Evolutionary conservation across 1,140 invertebrate species (phyloP).

Genomic region (Drosophila sproati): DNA sequence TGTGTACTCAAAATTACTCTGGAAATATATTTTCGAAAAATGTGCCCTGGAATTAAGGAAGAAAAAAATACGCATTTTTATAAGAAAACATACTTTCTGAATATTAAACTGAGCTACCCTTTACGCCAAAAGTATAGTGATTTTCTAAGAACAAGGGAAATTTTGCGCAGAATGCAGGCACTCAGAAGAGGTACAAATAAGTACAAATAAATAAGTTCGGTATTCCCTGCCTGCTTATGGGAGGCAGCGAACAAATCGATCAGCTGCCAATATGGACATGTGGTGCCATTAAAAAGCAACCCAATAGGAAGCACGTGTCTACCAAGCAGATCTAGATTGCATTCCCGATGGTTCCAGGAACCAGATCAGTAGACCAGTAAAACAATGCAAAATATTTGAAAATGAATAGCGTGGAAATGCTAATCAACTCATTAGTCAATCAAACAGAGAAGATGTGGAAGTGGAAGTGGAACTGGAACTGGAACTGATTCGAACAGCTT

Average conservation of each 20-base stretch:
- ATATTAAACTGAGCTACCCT: too few species aligned
- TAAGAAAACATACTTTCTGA: too few species aligned
- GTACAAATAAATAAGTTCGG: neutral
- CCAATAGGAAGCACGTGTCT: slow-evolving; percentile 54
- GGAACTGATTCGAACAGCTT: slow-evolving; percentile 22
- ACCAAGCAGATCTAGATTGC: neutral
- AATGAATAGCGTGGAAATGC: slow-evolving; percentile 52
- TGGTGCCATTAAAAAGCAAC: slow-evolving; percentile 42
- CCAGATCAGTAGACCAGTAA: neutral
- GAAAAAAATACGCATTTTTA: too few species aligned
- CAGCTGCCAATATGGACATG: slow-evolving; percentile 66
- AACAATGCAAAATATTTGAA: slow-evolving; percentile 57
- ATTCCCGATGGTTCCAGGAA: slow-evolving; percentile 42
- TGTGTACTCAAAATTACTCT: too few species aligned
- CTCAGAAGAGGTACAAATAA: neutral
- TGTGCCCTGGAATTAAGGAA: too few species aligned
- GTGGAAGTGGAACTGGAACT: neutral
- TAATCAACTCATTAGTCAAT: slow-evolving; percentile 80
- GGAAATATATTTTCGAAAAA: too few species aligned
- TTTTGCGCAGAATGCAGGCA: neutral
- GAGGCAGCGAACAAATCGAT: slow-evolving; percentile 66
- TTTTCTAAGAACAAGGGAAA: neutral
- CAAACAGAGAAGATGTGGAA: slow-evolving; percentile 32
- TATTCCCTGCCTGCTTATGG: slow-evolving; percentile 55
- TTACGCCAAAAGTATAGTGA: too few species aligned